These are phyloP conservation scores for Microctonus brassicae DNA, from an alignment of 2,888 invertebrate genomes.

Conservation along the genomic window DNA sequence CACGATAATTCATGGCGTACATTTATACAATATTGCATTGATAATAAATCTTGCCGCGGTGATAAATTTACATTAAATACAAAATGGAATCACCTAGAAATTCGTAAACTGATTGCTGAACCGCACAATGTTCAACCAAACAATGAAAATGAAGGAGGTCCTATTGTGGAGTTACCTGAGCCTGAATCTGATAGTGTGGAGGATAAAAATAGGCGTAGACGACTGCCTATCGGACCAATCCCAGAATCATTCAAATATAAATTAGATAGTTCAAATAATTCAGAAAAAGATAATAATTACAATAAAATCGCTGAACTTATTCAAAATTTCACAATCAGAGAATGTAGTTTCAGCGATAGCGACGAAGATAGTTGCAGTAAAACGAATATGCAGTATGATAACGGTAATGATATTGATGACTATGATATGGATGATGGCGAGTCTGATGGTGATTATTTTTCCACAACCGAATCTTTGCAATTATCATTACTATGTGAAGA, in stretches of 20 bases:
- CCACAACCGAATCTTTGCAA: neutral
- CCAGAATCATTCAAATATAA: neutral
- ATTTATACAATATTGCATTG: constrained; percentile 55
- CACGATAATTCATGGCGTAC: constrained; percentile 55
- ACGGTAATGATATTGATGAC: neutral
- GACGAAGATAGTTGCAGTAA: neutral
- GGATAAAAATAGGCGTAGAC: neutral
- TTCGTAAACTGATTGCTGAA: constrained; percentile 29
- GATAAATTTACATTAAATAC: constrained; percentile 18
- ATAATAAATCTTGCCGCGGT: constrained; percentile 49
- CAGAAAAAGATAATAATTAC: neutral
- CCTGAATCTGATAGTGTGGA: neutral
- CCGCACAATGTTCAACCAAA: constrained; percentile 25
- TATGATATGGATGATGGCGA: no score
- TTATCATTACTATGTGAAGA: neutral
- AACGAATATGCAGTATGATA: neutral
- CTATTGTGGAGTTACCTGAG: neutral
- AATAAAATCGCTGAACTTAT: neutral
- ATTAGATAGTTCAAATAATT: neutral
- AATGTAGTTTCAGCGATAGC: neutral
- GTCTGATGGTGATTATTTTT: no score
- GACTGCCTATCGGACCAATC: constrained; percentile 13
- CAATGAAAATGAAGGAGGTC: neutral
- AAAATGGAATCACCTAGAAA: neutral
- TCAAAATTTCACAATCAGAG: neutral